phyloP scores from a whole-genome alignment of 2,888 invertebrate genomes.

The Pristionchus arcanus region DNA sequence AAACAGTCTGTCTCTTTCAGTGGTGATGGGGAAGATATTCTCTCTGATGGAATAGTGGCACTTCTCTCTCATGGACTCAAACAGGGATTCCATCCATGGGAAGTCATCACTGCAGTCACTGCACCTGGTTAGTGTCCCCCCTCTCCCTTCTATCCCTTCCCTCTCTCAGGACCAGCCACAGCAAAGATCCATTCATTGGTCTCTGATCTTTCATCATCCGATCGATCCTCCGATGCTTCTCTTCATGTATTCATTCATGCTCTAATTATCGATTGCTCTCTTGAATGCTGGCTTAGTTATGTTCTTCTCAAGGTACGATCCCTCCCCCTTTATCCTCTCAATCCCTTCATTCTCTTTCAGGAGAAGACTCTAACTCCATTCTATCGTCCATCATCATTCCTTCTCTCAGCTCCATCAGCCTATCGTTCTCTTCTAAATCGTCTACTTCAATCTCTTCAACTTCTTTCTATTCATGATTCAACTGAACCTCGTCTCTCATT shows the following conservation, averaged over 20 bases:
- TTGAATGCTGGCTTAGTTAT: constrained; percentile 93
- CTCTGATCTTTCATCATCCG: constrained; percentile 89
- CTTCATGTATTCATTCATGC: constrained; percentile 79
- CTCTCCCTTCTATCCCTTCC: background rate
- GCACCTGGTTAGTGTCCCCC: constrained; percentile 59
- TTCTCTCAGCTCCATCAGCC: constrained; percentile 84
- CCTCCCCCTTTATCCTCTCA: background rate
- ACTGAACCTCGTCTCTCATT: constrained; percentile 42
- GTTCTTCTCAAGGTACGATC: constrained; percentile 86
- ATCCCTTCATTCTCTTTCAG: background rate
- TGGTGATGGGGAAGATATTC: constrained; percentile 72
- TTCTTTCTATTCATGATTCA: constrained; percentile 85
- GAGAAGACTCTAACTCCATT: constrained; percentile 86
- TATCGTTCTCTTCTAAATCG: constrained; percentile 85
- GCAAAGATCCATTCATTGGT: constrained; percentile 90
- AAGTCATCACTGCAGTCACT: constrained; percentile 65
- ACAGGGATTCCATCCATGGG: constrained; percentile 82
- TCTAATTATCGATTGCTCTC: constrained; percentile 81
- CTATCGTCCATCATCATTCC: constrained; percentile 87
- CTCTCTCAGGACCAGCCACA: constrained; percentile 86
- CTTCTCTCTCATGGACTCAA: constrained; percentile 90
- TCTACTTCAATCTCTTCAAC: constrained; percentile 88
- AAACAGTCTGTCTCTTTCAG: constrained; percentile 46
- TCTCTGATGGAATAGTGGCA: constrained; percentile 90
- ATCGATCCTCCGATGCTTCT: constrained; percentile 84